Conservation (phyloP, 2,888 invertebrate species). For the Parelbella ahira region DNA sequence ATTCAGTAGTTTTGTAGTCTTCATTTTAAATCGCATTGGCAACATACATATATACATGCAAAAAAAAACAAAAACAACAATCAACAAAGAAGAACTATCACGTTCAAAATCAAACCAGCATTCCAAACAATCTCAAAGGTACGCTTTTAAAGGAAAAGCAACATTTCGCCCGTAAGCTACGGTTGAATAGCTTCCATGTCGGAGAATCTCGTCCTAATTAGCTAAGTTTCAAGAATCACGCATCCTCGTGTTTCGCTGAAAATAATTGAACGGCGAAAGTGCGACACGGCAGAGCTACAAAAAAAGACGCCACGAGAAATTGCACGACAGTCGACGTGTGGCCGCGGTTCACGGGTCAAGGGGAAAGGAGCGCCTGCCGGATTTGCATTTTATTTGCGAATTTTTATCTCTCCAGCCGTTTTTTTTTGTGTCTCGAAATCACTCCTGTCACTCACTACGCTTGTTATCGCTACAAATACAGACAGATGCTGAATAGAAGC, state of each 20-base stretch:
- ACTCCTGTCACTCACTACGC: neutral
- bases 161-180: no score
- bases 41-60: no score
- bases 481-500: no score
- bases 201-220: slow-evolving; percentile 15
- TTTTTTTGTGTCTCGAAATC: slow-evolving; percentile 10
- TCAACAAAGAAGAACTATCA: no score
- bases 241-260: slow-evolving; percentile 10
- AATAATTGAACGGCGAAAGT: slow-evolving; percentile 22
- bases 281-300: slow-evolving; percentile 28
- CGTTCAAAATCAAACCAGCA: no score
- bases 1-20: no score
- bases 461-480: slow-evolving; percentile 11
- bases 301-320: slow-evolving; percentile 36
- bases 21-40: no score
- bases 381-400: slow-evolving; percentile 17
- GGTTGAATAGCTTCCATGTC: no score
- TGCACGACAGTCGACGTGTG: slow-evolving; percentile 28
- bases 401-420: slow-evolving; percentile 8
- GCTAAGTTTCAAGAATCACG: slow-evolving; percentile 9
- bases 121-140: no score
- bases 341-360: slow-evolving; percentile 50
- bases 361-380: slow-evolving; percentile 44
- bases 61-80: no score
- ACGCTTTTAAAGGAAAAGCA: no score